These are phyloP conservation scores for Numenius phaeopus DNA, from an alignment of 2,797 vertebrate species.

Conservation along the genomic window DNA sequence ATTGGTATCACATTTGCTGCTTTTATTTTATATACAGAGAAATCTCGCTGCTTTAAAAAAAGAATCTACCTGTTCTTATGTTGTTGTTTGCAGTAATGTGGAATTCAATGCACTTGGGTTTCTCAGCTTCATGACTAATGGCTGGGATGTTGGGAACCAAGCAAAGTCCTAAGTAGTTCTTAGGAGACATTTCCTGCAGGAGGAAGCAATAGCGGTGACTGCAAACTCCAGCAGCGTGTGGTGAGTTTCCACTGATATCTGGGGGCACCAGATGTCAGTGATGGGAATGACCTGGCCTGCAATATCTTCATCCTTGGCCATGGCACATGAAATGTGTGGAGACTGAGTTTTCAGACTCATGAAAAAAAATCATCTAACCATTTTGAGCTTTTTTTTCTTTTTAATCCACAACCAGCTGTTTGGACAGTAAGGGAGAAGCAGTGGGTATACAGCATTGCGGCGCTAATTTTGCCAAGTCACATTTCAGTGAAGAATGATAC, in stretches of 20 bases:
- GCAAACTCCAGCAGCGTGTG: background rate
- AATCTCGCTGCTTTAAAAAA: background rate
- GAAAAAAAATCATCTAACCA: background rate
- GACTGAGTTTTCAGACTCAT: background rate
- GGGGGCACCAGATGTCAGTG: background rate
- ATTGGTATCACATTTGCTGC: background rate
- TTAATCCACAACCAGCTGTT: background rate
- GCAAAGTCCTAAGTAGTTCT: background rate
- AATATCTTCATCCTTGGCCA: background rate
- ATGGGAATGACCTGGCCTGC: background rate
- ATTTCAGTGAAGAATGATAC: background rate
- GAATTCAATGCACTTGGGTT: background rate
- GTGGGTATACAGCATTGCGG: background rate
- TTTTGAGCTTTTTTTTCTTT: background rate
- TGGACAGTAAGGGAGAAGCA: background rate
- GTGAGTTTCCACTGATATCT: background rate
- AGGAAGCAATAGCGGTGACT: background rate
- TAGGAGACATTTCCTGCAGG: background rate
- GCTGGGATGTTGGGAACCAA: background rate
- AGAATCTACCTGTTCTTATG: background rate
- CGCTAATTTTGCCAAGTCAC: background rate
- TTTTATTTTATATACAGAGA: background rate
- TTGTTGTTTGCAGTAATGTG: background rate
- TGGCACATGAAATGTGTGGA: rapidly evolving
- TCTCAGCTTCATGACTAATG: background rate